phyloP scores from a whole-genome alignment of 2,797 vertebrate species.

The Eulemur coronatus region DNA sequence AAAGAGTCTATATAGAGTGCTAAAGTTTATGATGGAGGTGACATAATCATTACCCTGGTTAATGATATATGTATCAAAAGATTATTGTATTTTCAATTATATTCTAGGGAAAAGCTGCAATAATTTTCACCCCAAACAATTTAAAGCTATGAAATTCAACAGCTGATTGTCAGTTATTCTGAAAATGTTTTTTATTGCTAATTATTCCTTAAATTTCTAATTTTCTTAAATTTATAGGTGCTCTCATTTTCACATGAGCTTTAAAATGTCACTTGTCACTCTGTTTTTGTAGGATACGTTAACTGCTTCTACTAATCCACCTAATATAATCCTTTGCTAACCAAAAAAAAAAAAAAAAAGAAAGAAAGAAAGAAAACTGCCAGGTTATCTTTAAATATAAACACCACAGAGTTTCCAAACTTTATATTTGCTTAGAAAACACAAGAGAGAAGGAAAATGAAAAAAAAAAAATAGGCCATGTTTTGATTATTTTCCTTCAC shows the following conservation, averaged over 20 bases:
- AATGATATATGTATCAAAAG: slow-evolving; percentile 23
- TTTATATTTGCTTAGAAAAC: neutral
- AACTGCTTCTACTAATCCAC: neutral
- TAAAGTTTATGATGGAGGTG: neutral
- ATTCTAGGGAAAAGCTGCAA: neutral
- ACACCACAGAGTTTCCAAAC: neutral
- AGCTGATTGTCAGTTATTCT: slow-evolving; percentile 66
- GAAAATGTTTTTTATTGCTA: slow-evolving; percentile 63
- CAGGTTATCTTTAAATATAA: slow-evolving; percentile 23
- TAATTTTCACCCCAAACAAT: slow-evolving; percentile 39
- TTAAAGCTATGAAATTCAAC: slow-evolving; percentile 53
- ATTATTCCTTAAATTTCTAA: slow-evolving; percentile 66
- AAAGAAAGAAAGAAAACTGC: neutral
- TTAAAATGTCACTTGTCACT: slow-evolving; percentile 60
- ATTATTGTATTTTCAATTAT: slow-evolving; percentile 22
- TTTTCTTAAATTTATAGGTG: slow-evolving; percentile 66
- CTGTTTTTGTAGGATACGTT: slow-evolving; percentile 26
- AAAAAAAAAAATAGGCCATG: too few relatives aligned
- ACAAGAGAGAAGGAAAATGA: neutral
- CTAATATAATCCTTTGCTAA: neutral
- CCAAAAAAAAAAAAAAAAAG: neutral
- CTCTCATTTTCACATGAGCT: slow-evolving; percentile 56
- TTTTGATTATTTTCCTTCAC: slow-evolving; percentile 21
- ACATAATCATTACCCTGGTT: neutral
- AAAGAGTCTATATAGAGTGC: neutral